Conservation (phyloP, 2,888 invertebrate genomes). For the Trachelus troglodyta region DNA sequence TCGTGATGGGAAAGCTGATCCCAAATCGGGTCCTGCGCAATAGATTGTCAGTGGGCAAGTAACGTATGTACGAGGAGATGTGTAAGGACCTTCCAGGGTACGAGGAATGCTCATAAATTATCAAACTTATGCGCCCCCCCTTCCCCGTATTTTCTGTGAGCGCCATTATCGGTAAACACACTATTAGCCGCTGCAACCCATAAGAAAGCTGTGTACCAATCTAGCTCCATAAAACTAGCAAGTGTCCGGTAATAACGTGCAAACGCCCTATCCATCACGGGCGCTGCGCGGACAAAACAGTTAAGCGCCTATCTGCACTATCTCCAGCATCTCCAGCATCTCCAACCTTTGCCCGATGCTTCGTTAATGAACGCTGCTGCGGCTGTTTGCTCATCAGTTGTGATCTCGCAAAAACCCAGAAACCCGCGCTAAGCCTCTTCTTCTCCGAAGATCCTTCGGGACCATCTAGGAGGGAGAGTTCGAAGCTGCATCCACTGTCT, state of each 20-base stretch:
- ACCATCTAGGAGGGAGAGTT: too few relatives aligned
- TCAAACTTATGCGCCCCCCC: constrained; percentile 25
- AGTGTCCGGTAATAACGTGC: constrained; percentile 58
- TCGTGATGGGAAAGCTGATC: too few relatives aligned
- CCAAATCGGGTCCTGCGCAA: too few relatives aligned
- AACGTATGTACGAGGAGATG: too few relatives aligned
- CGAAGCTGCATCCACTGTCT: too few relatives aligned
- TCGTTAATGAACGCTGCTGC: constrained; percentile 42
- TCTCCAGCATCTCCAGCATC: too few relatives aligned
- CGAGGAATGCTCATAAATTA: constrained; percentile 25
- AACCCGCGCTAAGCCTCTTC: constrained; percentile 12
- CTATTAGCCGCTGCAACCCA: constrained; percentile 39
- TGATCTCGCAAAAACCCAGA: constrained; percentile 38
- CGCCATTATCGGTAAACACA: constrained; percentile 52
- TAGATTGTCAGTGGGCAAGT: too few relatives aligned
- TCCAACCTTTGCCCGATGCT: constrained; percentile 6
- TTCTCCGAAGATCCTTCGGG: constrained; percentile 3
- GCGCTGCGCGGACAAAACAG: constrained; percentile 50
- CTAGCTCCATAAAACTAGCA: constrained; percentile 54
- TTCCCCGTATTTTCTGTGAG: constrained; percentile 17
- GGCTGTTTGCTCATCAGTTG: constrained; percentile 25
- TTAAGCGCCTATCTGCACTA: constrained; percentile 46
- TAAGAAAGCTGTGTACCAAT: constrained; percentile 48
- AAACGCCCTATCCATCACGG: constrained; percentile 59
- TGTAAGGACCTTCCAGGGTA: background rate